A percentile compares a stretch with the other conserved stretches of the same genome.
Evolutionary conservation across 2,888 invertebrate genomes (phyloP).

Genomic region (Brachyptera putata): DNA sequence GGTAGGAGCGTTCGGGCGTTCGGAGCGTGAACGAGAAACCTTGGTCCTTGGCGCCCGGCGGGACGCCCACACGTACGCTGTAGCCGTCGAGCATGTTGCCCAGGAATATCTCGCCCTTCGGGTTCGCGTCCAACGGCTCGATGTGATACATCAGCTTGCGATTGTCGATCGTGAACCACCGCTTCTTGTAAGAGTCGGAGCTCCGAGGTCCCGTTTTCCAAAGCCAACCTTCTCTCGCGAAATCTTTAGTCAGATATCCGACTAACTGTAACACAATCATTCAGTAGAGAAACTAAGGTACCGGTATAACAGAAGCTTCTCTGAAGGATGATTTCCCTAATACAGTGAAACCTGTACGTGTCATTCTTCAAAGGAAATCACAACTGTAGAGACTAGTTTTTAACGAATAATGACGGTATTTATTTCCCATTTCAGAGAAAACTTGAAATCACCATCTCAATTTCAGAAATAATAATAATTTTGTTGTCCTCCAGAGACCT

Average conservation of each 20-base stretch:
- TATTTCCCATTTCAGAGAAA: too few relatives aligned
- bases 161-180: constrained; percentile 87
- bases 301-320: too few relatives aligned
- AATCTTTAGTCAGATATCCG: constrained; percentile 71
- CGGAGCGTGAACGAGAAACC: constrained; percentile 76
- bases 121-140: constrained; percentile 80
- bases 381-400: too few relatives aligned
- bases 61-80: constrained; percentile 63
- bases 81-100: constrained; percentile 75
- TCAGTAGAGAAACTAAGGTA: constrained; percentile 16
- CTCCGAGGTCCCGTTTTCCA: constrained; percentile 83
- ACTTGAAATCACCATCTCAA: too few relatives aligned
- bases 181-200: constrained; percentile 74
- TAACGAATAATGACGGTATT: too few relatives aligned
- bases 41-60: constrained; percentile 66
- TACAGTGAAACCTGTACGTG: too few relatives aligned
- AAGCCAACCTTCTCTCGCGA: constrained; percentile 80
- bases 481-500: too few relatives aligned
- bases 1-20: constrained; percentile 73
- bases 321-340: too few relatives aligned
- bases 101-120: constrained; percentile 86
- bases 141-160: constrained; percentile 91
- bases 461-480: too few relatives aligned
- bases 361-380: too few relatives aligned
- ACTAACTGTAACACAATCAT: constrained; percentile 56